Conservation (phyloP, 2,113 vertebrate genomes). For the Myotis davidii region DNA sequence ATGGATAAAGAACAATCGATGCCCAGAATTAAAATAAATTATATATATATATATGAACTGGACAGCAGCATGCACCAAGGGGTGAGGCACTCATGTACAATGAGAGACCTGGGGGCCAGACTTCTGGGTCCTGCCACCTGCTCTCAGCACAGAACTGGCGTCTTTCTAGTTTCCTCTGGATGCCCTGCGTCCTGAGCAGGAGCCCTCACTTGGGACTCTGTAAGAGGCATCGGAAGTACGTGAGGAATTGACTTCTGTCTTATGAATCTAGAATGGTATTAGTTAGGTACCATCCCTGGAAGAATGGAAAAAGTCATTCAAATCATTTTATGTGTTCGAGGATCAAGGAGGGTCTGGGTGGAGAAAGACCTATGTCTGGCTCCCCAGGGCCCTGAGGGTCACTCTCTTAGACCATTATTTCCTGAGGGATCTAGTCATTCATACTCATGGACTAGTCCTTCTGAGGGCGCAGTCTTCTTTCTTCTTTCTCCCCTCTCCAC, state of each 20-base stretch:
- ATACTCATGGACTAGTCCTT: neutral
- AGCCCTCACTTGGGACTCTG: neutral
- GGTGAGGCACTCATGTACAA: neutral
- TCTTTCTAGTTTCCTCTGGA: neutral
- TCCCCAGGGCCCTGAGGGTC: accelerated
- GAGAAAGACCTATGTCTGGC: neutral
- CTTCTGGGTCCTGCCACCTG: neutral
- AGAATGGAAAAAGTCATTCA: neutral
- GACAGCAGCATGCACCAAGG: neutral
- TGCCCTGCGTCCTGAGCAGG: neutral
- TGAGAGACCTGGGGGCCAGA: neutral
- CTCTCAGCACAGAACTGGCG: neutral
- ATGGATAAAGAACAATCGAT: neutral
- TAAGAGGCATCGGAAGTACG: neutral
- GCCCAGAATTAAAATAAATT: neutral
- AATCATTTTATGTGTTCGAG: neutral
- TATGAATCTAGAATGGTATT: neutral
- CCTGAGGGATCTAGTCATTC: neutral
- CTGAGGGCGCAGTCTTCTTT: neutral
- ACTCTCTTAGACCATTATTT: neutral
- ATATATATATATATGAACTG: neutral
- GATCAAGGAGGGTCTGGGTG: neutral
- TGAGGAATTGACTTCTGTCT: neutral
- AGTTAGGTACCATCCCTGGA: neutral
- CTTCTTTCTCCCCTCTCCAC: neutral